These are phyloP conservation scores for Solea solea DNA, from an alignment of 2,113 vertebrate genomes.

Conservation along the genomic window DNA sequence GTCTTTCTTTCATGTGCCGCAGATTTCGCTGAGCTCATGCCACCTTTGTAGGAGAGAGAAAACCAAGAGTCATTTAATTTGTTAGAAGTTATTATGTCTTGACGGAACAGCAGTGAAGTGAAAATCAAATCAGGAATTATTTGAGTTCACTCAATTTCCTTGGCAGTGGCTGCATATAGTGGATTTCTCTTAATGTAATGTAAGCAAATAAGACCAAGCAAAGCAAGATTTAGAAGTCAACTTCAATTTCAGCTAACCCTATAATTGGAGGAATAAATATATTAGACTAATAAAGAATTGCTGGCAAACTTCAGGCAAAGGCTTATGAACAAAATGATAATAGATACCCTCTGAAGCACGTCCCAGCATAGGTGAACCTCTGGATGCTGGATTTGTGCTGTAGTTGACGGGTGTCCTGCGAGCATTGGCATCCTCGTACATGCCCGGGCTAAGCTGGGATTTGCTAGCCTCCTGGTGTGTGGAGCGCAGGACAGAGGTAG, in stretches of 20 bases:
- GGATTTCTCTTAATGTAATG: constrained; percentile 1
- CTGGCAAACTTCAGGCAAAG: too few species aligned
- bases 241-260: constrained; percentile 5
- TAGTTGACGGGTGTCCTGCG: constrained; percentile 95
- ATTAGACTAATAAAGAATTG: not conserved
- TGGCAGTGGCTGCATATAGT: constrained; percentile 1
- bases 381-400: constrained; percentile 87
- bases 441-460: constrained; percentile 93
- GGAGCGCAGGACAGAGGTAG: constrained; percentile 94
- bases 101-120: not conserved
- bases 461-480: constrained; percentile 92
- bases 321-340: too few species aligned
- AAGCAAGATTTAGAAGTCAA: constrained; percentile 9
- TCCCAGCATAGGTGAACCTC: constrained; percentile 93
- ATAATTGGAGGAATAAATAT: not conserved
- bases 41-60: constrained; percentile 74
- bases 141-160: not conserved
- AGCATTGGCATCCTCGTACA: constrained; percentile 94
- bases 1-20: constrained; percentile 92
- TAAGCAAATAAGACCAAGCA: constrained; percentile 10
- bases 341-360: constrained; percentile 87
- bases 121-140: constrained; percentile 6
- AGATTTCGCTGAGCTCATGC: constrained; percentile 87
- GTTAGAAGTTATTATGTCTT: not conserved
- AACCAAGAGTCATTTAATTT: constrained; percentile 2